phyloP scores from a whole-genome alignment of 2,797 vertebrate genomes.

The Sibirionetta formosa region DNA sequence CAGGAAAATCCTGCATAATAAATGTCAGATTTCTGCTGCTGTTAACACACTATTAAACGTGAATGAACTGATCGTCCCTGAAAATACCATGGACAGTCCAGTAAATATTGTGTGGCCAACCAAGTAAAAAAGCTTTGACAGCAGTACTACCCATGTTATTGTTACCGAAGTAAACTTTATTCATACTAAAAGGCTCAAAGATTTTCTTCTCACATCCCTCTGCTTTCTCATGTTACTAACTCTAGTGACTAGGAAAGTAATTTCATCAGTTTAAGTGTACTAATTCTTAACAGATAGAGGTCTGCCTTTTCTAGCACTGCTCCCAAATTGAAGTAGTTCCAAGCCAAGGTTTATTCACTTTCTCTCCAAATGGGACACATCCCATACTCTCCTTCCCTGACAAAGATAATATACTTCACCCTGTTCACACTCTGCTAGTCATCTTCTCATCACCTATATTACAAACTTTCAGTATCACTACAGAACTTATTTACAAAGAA shows the following conservation, averaged over 20 bases:
- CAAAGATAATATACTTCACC: background rate
- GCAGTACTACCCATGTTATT: background rate
- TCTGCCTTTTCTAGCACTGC: background rate
- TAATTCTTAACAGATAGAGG: background rate
- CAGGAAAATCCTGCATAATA: background rate
- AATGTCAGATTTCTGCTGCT: background rate
- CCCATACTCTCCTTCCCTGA: background rate
- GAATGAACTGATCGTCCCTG: background rate
- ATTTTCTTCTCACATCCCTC: background rate
- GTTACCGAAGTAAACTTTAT: background rate
- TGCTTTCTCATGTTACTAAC: slow-evolving; percentile 27
- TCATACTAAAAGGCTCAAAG: background rate
- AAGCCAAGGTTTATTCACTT: background rate
- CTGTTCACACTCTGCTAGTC: background rate
- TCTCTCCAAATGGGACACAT: background rate
- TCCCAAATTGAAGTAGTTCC: background rate
- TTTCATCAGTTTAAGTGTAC: background rate
- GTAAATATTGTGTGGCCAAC: background rate
- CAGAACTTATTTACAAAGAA: background rate
- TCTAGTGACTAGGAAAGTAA: background rate
- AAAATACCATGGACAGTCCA: background rate
- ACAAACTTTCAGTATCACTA: background rate
- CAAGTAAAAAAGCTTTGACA: background rate
- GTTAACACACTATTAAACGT: background rate
- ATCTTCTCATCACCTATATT: background rate